Evolutionary conservation across 2,113 vertebrate species (phyloP).

Genomic region (Epinephelus lanceolatus): DNA sequence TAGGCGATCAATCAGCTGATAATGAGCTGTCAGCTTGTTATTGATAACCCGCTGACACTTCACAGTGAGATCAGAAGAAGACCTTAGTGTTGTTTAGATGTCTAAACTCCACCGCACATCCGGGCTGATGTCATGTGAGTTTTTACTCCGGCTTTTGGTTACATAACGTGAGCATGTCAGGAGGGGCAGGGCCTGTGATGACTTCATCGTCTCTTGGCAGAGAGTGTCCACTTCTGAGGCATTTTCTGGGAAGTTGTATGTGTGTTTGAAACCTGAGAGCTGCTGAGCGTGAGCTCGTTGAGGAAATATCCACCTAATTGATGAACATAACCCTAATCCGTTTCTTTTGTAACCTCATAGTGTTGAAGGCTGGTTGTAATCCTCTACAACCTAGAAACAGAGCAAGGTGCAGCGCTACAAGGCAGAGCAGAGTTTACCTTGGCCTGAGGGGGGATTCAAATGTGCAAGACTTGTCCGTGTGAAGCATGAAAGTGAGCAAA

Average conservation of each 20-base stretch:
- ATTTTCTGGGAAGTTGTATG: constrained; percentile 49
- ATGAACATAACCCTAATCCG: constrained; percentile 38
- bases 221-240: constrained; percentile 33
- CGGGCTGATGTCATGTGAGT: constrained; percentile 59
- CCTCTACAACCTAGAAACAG: constrained; percentile 15
- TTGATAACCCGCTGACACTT: constrained; percentile 48
- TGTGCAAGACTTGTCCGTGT: background rate
- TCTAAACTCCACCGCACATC: constrained; percentile 36
- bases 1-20: constrained; percentile 28
- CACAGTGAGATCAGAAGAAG: constrained; percentile 23
- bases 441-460: constrained; percentile 1
- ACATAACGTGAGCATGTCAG: constrained; percentile 58
- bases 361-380: constrained; percentile 36
- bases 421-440: constrained; percentile 23
- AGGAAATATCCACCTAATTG: constrained; percentile 47
- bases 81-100: background rate
- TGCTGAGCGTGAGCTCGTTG: background rate
- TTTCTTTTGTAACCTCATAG: constrained; percentile 50
- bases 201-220: constrained; percentile 63
- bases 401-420: background rate
- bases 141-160: constrained; percentile 46
- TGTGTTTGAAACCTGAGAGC: constrained; percentile 58
- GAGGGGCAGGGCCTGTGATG: constrained; percentile 33
- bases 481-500: background rate
- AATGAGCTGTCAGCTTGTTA: constrained; percentile 16